Percentiles rank a stretch among this genome's conserved stretches.
These are phyloP conservation scores for Epirrita christyi DNA, from an alignment of 2,888 invertebrate genomes.

Conservation along the genomic window DNA sequence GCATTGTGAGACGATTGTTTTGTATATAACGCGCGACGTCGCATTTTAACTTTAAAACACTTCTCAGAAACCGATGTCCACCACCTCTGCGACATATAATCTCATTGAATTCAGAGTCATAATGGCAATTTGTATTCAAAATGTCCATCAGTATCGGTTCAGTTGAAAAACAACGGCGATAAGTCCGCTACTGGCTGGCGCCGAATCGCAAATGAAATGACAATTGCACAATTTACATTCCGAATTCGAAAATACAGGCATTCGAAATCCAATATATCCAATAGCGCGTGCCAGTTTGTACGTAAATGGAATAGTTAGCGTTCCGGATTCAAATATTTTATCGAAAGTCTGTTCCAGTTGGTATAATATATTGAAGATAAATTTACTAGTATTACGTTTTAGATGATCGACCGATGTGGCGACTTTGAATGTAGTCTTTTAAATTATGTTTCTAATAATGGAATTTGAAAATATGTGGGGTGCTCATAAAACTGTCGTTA, in stretches of 20 bases:
- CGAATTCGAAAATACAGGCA: constrained; percentile 68
- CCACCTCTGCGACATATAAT: constrained; percentile 55
- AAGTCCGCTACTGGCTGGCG: constrained; percentile 70
- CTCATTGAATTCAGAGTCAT: constrained; percentile 59
- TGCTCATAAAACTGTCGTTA: constrained; percentile 59
- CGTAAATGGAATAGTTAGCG: constrained; percentile 57
- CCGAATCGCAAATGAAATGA: constrained; percentile 76
- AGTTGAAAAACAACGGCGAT: constrained; percentile 68
- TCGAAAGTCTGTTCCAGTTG: neutral
- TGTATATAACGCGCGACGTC: constrained; percentile 68
- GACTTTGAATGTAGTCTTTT: constrained; percentile 36
- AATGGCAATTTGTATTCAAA: constrained; percentile 74
- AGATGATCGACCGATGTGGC: constrained; percentile 24
- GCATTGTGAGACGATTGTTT: constrained; percentile 66
- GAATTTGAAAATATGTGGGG: constrained; percentile 42
- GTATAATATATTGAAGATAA: neutral
- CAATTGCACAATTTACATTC: constrained; percentile 71
- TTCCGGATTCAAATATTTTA: constrained; percentile 52
- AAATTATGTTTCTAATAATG: constrained; percentile 43
- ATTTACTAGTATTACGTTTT: neutral
- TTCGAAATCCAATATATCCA: constrained; percentile 66
- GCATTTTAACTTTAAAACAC: constrained; percentile 53
- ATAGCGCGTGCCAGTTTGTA: constrained; percentile 58
- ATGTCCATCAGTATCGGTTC: constrained; percentile 59
- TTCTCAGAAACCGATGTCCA: constrained; percentile 59